Evolutionary conservation across 1,140 invertebrate species (phyloP).

Genomic region (Muscidifurax raptorellus): DNA sequence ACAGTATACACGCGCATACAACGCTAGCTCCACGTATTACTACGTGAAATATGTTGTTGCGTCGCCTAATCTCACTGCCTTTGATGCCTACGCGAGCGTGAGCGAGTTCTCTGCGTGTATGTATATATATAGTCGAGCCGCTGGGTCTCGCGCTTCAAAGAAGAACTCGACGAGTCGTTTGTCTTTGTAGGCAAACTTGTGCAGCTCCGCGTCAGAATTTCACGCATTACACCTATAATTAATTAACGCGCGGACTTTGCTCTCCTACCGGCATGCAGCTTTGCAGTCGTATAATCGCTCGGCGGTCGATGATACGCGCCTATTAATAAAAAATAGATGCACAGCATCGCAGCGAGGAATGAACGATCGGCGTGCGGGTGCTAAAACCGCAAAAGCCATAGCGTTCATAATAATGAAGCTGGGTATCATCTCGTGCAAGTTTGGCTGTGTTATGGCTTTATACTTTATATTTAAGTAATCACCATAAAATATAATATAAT

Average conservation of each 20-base stretch:
- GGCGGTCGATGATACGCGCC: too few relatives aligned
- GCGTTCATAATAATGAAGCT: neutral
- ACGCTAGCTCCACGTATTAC: too few relatives aligned
- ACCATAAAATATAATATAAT: slow-evolving; percentile 8
- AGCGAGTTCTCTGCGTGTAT: neutral
- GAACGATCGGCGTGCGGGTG: neutral
- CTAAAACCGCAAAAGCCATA: neutral
- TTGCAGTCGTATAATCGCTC: too few relatives aligned
- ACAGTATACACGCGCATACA: too few relatives aligned
- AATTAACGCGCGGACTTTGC: neutral
- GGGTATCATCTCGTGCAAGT: neutral
- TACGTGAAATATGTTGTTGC: slow-evolving; percentile 38
- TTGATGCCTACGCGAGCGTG: neutral
- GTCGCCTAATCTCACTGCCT: slow-evolving; percentile 28
- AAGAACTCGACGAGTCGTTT: neutral
- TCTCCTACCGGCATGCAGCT: too few relatives aligned
- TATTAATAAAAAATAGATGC: neutral
- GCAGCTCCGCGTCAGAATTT: neutral
- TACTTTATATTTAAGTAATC: slow-evolving; percentile 8
- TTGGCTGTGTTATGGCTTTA: neutral
- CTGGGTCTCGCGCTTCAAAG: neutral
- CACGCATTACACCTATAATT: neutral
- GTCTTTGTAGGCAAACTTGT: neutral
- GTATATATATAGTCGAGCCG: neutral
- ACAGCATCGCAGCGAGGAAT: neutral